These are phyloP conservation scores for Drosophila barbarae DNA, from an alignment of 2,888 invertebrate species.

Conservation along the genomic window DNA sequence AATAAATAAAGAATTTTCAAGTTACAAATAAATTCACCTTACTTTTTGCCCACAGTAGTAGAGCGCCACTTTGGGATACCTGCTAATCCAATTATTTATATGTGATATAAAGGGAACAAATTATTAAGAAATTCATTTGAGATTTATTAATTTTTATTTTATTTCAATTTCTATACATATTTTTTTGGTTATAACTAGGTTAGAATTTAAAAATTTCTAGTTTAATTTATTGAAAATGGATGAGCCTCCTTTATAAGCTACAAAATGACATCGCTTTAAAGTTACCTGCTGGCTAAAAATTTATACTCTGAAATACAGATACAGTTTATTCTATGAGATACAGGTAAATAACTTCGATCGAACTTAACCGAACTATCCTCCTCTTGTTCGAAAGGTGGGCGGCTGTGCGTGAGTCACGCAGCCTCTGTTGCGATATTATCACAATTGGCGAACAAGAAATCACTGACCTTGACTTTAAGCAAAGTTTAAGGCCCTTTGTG, in stretches of 20 bases:
- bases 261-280: no score
- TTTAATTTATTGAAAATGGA: no score
- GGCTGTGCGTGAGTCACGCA: conserved; percentile 38
- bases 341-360: neutral
- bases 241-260: no score
- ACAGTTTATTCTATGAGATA: no score
- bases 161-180: neutral
- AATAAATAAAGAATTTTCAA: no score
- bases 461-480: conserved; percentile 78
- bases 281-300: no score
- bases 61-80: neutral
- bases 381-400: conserved; percentile 4
- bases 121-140: neutral
- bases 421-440: conserved; percentile 40
- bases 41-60: no score
- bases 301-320: no score
- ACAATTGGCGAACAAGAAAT: conserved; percentile 73
- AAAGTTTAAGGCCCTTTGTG: conserved; percentile 78
- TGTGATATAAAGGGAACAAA: neutral
- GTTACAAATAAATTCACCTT: no score
- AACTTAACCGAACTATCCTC: neutral
- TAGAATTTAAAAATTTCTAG: no score
- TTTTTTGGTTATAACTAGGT: no score
- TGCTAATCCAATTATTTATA: neutral
- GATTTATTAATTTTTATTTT: neutral